Percentiles rank a stretch among this genome's conserved stretches.
Evolutionary conservation across 2,888 invertebrate genomes (phyloP).

Genomic region (Andrena flavipes): DNA sequence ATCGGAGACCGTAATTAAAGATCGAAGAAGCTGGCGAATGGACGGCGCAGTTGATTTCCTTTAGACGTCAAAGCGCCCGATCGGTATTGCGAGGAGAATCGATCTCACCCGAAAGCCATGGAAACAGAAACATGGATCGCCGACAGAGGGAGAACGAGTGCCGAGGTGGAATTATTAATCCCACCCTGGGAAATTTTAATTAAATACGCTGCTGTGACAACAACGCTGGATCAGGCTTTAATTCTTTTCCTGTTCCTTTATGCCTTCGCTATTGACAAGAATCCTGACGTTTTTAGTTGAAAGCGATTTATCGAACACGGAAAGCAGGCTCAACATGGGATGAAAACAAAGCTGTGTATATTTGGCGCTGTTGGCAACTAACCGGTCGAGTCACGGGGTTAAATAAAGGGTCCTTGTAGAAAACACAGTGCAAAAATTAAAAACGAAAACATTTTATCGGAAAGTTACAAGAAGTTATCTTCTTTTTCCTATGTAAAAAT

Average conservation of each 20-base stretch:
- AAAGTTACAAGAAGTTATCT: no score
- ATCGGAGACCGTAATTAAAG: constrained; percentile 25
- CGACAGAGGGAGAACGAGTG: background rate
- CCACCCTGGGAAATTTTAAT: constrained; percentile 17
- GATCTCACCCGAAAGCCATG: constrained; percentile 12
- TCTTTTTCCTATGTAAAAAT: no score
- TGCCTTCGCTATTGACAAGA: background rate
- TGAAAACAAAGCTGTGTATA: no score
- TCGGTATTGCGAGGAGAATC: constrained; percentile 4
- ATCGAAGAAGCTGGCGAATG: constrained; percentile 19
- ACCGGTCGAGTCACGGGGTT: no score
- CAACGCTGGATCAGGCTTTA: background rate
- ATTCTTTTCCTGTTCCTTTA: background rate
- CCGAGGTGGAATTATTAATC: constrained; percentile 14
- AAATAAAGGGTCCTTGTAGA: no score
- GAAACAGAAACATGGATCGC: background rate
- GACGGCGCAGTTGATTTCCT: constrained; percentile 31
- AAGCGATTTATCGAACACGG: no score
- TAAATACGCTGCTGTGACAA: background rate
- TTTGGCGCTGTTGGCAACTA: no score
- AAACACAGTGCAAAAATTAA: no score
- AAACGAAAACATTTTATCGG: no score
- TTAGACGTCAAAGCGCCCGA: constrained; percentile 2
- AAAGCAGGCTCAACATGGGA: no score
- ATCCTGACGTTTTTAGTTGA: background rate